phyloP scores from a whole-genome alignment of 2,797 vertebrate species.

The Myripristis jacobus region DNA sequence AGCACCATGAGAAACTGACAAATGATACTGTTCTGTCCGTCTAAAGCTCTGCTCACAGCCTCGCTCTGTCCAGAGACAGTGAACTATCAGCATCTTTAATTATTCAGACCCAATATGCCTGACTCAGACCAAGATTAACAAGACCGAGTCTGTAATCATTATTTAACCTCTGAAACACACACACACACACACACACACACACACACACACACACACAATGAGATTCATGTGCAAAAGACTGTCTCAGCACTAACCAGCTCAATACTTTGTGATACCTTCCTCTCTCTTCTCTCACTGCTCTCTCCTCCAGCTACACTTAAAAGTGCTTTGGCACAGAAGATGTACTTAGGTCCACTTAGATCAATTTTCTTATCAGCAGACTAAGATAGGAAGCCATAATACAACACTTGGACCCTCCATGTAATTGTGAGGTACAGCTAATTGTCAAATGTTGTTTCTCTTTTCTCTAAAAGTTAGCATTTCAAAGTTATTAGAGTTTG shows the following conservation, averaged over 20 bases:
- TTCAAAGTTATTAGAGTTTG: too few relatives aligned
- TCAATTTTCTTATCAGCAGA: neutral
- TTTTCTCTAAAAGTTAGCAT: too few relatives aligned
- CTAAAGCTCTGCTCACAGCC: neutral
- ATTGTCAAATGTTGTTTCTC: neutral
- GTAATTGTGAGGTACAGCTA: neutral
- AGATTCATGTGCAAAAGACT: neutral
- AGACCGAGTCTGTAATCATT: conserved; percentile 16
- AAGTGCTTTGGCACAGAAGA: neutral
- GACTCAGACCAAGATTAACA: conserved; percentile 13
- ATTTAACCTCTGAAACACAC: conserved; percentile 3
- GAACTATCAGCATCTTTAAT: conserved; percentile 48
- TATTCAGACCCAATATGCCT: conserved; percentile 45
- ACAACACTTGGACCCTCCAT: neutral
- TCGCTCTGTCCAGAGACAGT: conserved; percentile 30
- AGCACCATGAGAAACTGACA: neutral
- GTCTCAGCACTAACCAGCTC: neutral
- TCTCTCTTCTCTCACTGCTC: neutral
- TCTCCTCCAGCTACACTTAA: neutral
- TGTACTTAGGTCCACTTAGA: neutral
- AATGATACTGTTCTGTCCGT: neutral
- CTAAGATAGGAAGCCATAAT: neutral
- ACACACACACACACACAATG: neutral
- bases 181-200: neutral
- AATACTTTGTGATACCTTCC: neutral